These are phyloP conservation scores for Dynastes maya DNA, from an alignment of 2,888 invertebrate species.

Conservation along the genomic window DNA sequence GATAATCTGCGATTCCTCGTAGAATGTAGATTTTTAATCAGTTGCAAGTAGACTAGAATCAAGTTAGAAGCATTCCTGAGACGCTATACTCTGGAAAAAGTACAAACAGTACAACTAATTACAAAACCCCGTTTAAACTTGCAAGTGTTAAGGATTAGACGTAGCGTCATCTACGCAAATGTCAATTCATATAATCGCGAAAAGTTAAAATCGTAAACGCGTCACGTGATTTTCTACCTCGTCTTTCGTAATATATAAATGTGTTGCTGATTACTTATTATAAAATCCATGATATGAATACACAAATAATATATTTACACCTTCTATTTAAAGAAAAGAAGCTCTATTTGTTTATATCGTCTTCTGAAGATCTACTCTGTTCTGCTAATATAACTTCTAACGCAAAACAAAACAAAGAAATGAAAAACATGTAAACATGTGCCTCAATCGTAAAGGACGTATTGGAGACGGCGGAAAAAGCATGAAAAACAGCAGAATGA, in stretches of 20 bases:
- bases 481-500: constrained; percentile 13
- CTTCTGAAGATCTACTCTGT: constrained; percentile 3
- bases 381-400: constrained; percentile 28
- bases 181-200: not conserved
- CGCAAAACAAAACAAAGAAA: constrained; percentile 25
- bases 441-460: constrained; percentile 51
- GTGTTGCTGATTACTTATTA: constrained; percentile 34
- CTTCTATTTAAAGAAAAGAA: not conserved
- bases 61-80: too few relatives aligned
- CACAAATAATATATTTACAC: not conserved
- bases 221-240: constrained; percentile 3
- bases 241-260: constrained; percentile 23
- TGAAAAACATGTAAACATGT: constrained; percentile 47
- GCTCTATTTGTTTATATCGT: constrained; percentile 25
- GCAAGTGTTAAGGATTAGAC: too few relatives aligned
- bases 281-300: constrained; percentile 1
- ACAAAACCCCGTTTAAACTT: too few relatives aligned
- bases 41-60: too few relatives aligned
- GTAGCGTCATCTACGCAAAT: not conserved
- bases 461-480: not conserved
- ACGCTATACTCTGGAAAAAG: too few relatives aligned
- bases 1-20: too few relatives aligned
- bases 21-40: too few relatives aligned
- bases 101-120: too few relatives aligned
- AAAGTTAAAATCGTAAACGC: not conserved